Conservation (phyloP, 2,113 vertebrate genomes). For the Tragelaphus scriptus region DNA sequence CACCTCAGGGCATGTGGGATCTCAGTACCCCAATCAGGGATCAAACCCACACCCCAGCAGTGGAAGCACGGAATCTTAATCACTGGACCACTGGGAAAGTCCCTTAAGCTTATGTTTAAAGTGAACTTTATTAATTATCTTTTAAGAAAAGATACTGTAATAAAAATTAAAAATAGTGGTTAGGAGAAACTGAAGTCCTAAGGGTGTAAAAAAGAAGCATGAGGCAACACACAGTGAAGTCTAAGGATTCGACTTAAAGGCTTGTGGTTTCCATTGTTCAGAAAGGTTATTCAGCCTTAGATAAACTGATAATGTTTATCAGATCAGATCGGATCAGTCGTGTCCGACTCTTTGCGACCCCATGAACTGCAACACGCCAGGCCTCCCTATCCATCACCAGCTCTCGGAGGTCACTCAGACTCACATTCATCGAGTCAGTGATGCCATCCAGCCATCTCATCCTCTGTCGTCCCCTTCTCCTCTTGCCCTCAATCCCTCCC, state of each 20-base stretch:
- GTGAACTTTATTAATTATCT: background rate
- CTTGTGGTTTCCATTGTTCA: background rate
- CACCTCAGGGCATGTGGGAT: background rate
- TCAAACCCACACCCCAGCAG: background rate
- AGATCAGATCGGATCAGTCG: too few species aligned
- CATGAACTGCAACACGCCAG: too few species aligned
- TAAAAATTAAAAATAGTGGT: background rate
- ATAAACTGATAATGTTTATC: background rate
- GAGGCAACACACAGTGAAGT: background rate
- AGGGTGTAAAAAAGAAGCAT: background rate
- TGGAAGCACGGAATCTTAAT: background rate
- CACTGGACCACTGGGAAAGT: background rate
- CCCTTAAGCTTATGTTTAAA: slow-evolving; percentile 2
- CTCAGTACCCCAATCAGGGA: background rate
- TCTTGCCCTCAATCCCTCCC: too few species aligned
- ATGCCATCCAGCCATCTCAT: too few species aligned
- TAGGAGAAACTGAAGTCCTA: slow-evolving; percentile 2
- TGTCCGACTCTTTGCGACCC: too few species aligned
- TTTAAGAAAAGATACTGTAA: background rate
- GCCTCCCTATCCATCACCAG: too few species aligned
- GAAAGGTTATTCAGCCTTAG: background rate
- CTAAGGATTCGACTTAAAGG: background rate
- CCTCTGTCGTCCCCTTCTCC: too few species aligned
- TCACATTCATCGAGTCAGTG: too few species aligned
- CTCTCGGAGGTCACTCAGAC: too few species aligned